Base-by-base conservation (phyloP, 92 coral and sea anemone genomes). In the Epizoanthus illoricatus region DNA sequence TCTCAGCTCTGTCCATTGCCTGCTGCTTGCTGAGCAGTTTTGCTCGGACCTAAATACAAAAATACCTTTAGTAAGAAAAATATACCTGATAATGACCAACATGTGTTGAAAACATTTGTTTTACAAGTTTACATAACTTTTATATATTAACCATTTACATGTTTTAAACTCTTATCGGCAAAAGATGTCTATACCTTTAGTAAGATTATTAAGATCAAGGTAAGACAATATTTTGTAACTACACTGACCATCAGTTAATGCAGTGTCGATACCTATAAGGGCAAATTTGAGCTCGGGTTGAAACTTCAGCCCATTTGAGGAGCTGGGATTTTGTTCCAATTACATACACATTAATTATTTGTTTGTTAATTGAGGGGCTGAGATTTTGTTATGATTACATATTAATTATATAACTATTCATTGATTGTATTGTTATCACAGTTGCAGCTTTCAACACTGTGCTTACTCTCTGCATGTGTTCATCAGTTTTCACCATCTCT, bases 401-500 rank as follows among this genome's bases (percentile, higher is more conserved):
- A n/a, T n/a, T n/a, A n/a, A n/a, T n/a, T n/a, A 28, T 28, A 28
- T 28, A 28, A 28, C 33, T 28, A n/a, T 61, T 80, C 5, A 71
- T 20, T 11, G 8, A 8, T 15, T 20, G 70, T 20, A 65, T 7
- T 33, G 7, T 5, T 5, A 63, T n/a, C 9, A 6, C 39, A 19
- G 4, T 39, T 2, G 13, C 36, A 2, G 15, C 3, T 5, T 20
- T 36, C 12, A 45, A 7, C 16, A 5, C 15, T 4, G 13, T 73
- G 9, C 85, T 19, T 58, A 96, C 99, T 90, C 95, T 93, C 74
- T 96, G 99, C 99, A 96, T 96, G 74, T 96, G 99, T 55, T 96
- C 99, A 85, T 96, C 99, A 40, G 99, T 91, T 72, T 96, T 96
- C 76, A 96, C 94, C 99, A 93, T 96, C 76, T 96, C 99, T 39